A percentile compares a stretch with the other conserved stretches of the same genome.
These are phyloP conservation scores for Blomia tropicalis DNA, from an alignment of 2,888 invertebrate genomes.

Conservation along the genomic window DNA sequence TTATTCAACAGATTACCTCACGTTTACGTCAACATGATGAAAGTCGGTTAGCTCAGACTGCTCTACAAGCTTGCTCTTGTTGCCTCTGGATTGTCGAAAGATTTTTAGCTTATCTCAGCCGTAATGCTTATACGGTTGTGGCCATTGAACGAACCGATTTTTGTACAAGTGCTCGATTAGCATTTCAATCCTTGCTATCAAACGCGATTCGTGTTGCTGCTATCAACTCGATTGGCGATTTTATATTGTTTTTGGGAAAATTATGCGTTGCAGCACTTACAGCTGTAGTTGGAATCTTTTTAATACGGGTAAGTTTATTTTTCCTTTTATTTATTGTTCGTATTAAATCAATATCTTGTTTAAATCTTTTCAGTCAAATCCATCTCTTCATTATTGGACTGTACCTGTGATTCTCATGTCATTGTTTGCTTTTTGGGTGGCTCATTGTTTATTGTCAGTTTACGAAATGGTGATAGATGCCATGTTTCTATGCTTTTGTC, in stretches of 20 bases:
- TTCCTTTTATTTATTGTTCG: not conserved
- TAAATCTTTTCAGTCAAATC: constrained; percentile 11
- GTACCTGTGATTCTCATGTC: constrained; percentile 21
- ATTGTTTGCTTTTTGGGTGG: constrained; percentile 63
- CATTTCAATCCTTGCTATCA: constrained; percentile 70
- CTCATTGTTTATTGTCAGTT: constrained; percentile 77
- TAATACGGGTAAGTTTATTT: constrained; percentile 39
- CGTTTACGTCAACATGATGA: constrained; percentile 56
- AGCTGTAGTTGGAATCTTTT: constrained; percentile 53
- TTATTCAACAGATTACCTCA: constrained; percentile 63
- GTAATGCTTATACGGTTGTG: constrained; percentile 86
- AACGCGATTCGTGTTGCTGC: constrained; percentile 49
- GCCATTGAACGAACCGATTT: constrained; percentile 85
- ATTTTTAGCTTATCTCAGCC: constrained; percentile 64
- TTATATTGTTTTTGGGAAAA: constrained; percentile 78
- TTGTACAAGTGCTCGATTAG: constrained; percentile 70
- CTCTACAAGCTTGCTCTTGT: constrained; percentile 38
- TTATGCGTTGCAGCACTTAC: constrained; percentile 56
- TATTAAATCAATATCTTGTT: not conserved
- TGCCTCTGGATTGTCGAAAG: constrained; percentile 74
- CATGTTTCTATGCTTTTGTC: constrained; percentile 83
- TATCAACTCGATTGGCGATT: constrained; percentile 55
- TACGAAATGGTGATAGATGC: constrained; percentile 96
- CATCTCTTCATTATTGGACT: constrained; percentile 22
- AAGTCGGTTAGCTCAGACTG: constrained; percentile 29